phyloP scores from a whole-genome alignment of 2,797 vertebrate species.

The Microctenopoma lineatum region DNA sequence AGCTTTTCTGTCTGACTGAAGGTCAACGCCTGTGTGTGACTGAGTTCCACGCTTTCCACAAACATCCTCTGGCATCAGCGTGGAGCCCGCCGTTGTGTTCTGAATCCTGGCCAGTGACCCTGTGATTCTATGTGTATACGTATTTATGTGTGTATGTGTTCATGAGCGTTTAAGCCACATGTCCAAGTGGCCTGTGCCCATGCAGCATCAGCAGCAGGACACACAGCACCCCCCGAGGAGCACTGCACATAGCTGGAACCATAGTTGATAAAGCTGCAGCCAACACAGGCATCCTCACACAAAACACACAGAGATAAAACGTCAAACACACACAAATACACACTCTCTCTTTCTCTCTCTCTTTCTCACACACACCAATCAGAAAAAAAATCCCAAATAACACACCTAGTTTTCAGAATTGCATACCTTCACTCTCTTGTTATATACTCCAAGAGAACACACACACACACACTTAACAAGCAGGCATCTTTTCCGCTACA shows the following conservation, averaged over 20 bases:
- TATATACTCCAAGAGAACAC: slow-evolving; percentile 15
- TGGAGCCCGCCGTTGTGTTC: slow-evolving; percentile 19
- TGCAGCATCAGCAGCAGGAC: slow-evolving; percentile 42
- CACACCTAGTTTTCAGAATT: slow-evolving; percentile 45
- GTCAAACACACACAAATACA: slow-evolving; percentile 31
- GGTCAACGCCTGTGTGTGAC: slow-evolving; percentile 30
- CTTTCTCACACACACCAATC: slow-evolving; percentile 11
- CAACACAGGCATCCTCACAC: slow-evolving; percentile 51
- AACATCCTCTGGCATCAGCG: slow-evolving; percentile 48
- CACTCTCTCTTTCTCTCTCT: neutral
- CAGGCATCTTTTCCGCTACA: slow-evolving; percentile 75
- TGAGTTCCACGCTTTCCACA: slow-evolving; percentile 20
- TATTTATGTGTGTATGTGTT: slow-evolving; percentile 25
- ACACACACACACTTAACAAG: slow-evolving; percentile 62
- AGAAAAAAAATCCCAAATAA: slow-evolving; percentile 29
- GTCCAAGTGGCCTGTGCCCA: slow-evolving; percentile 33
- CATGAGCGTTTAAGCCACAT: slow-evolving; percentile 41
- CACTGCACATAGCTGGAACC: slow-evolving; percentile 60
- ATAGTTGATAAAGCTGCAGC: slow-evolving; percentile 70
- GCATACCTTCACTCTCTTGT: slow-evolving; percentile 52
- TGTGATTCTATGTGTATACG: slow-evolving; percentile 18
- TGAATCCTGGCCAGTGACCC: slow-evolving; percentile 43
- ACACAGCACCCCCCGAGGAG: slow-evolving; percentile 55
- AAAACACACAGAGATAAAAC: slow-evolving; percentile 42
- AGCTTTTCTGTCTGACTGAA: slow-evolving; percentile 32